phyloP scores from a whole-genome alignment of 2,797 vertebrate genomes.

The Premnoplex brunnescens region DNA sequence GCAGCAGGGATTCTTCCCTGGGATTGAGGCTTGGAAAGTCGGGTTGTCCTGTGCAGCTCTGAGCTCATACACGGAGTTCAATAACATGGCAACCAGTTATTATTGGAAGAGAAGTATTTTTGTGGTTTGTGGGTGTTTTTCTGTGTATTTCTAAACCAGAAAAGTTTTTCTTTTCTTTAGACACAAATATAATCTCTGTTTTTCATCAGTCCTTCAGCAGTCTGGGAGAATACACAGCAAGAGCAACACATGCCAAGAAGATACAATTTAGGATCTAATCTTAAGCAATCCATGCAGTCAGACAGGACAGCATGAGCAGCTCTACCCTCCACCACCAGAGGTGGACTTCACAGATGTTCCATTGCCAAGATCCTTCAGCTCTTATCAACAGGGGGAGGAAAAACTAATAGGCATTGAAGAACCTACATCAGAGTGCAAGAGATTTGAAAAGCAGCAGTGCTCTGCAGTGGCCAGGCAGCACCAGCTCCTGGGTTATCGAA shows the following conservation, averaged over 20 bases:
- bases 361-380: neutral
- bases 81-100: neutral
- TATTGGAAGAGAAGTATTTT: neutral
- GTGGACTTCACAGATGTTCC: neutral
- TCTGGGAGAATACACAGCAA: neutral
- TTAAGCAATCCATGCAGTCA: neutral
- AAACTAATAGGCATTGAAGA: neutral
- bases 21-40: neutral
- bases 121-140: fast-evolving
- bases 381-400: neutral
- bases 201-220: neutral
- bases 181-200: neutral
- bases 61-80: neutral
- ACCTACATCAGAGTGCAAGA: neutral
- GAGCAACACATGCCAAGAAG: neutral
- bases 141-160: neutral
- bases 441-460: neutral
- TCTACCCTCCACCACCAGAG: neutral
- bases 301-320: neutral
- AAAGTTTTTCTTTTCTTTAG: neutral
- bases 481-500: neutral
- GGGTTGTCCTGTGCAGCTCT: neutral
- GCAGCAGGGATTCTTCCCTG: neutral
- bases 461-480: neutral
- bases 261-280: neutral